A percentile compares a stretch with the other conserved stretches of the same genome.
phyloP scores from a whole-genome alignment of 2,888 invertebrate species.

The Mactromeris polynyma region DNA sequence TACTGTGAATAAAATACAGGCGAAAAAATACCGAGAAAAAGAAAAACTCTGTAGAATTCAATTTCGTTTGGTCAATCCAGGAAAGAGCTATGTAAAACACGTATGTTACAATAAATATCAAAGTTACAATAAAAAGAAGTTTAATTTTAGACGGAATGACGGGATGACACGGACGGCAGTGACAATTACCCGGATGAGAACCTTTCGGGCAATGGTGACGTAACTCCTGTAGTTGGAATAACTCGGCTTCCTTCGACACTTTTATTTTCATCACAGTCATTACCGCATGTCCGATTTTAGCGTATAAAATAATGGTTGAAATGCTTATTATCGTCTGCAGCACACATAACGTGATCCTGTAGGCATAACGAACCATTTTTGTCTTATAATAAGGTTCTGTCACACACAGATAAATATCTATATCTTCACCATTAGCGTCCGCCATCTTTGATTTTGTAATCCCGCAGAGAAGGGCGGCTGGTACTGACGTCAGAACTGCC shows the following conservation, averaged over 20 bases:
- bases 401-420: conserved; percentile 51
- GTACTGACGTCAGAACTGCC: conserved; percentile 57
- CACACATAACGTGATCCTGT: conserved; percentile 41
- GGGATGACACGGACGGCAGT: conserved; percentile 36
- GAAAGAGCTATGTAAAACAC: conserved; percentile 51
- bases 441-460: conserved; percentile 38
- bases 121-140: conserved; percentile 61
- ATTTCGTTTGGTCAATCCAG: conserved; percentile 57
- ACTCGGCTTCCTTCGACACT: neutral
- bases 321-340: conserved; percentile 45
- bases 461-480: conserved; percentile 64
- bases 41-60: conserved; percentile 50
- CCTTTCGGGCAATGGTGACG: neutral
- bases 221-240: conserved; percentile 1
- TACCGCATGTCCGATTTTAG: conserved; percentile 54
- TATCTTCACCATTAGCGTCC: conserved; percentile 22
- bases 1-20: conserved; percentile 63
- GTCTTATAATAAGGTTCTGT: conserved; percentile 51
- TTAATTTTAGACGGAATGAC: conserved; percentile 56
- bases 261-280: conserved; percentile 54
- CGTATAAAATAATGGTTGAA: conserved; percentile 55
- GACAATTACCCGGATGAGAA: conserved; percentile 10
- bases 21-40: conserved; percentile 57
- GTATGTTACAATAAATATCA: conserved; percentile 64
- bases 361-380: conserved; percentile 36